Conservation (phyloP, 2,888 invertebrate species). For the Parasteatoda lunata region DNA sequence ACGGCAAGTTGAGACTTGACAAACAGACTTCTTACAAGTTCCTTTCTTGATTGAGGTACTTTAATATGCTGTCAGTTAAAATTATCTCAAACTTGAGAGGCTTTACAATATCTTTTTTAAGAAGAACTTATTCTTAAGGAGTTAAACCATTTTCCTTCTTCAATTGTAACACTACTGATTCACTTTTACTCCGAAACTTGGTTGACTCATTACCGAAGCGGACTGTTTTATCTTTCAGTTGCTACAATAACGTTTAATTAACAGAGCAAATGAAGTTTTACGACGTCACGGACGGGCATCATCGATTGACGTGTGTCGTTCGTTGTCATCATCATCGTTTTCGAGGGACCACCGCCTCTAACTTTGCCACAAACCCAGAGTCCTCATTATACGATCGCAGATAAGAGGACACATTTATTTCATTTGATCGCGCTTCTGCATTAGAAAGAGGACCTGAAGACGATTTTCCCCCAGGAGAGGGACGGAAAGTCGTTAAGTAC, state of each 20-base stretch:
- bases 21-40: too few relatives aligned
- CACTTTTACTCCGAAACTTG: constrained; percentile 23
- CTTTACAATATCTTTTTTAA: too few relatives aligned
- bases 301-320: constrained; percentile 60
- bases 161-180: neutral
- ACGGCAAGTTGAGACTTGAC: too few relatives aligned
- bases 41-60: too few relatives aligned
- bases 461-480: neutral
- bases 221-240: constrained; percentile 58
- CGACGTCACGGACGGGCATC: constrained; percentile 60
- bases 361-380: neutral
- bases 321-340: constrained; percentile 50
- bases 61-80: too few relatives aligned
- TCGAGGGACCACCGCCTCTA: constrained; percentile 18
- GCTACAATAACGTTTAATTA: constrained; percentile 67
- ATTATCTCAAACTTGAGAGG: too few relatives aligned
- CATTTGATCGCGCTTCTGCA: constrained; percentile 44
- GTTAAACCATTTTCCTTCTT: too few relatives aligned
- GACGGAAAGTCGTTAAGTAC: constrained; percentile 42
- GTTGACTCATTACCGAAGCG: constrained; percentile 44
- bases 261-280: constrained; percentile 66
- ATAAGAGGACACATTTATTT: constrained; percentile 42
- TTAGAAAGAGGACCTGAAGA: neutral
- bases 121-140: too few relatives aligned
- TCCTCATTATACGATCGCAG: constrained; percentile 52